Evolutionary conservation across 1,140 invertebrate genomes (phyloP), one percentile per base, ranked within the genome.

Genomic region (Drosophila littoralis): DNA sequence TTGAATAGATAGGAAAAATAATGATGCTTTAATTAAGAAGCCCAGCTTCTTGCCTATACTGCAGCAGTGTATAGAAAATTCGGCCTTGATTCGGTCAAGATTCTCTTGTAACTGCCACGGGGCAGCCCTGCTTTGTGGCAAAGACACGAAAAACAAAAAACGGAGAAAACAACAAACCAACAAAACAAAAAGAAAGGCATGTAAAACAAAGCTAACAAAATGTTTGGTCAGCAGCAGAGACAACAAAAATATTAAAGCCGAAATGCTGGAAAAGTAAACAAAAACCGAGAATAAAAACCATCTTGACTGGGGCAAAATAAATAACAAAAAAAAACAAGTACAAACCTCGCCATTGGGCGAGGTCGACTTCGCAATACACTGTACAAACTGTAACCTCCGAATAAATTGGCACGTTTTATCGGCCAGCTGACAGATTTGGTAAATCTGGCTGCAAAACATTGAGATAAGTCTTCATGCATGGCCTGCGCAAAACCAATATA

Each of bases 211-310:
- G 4, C 32, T 43, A 42, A 57, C 54, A 42, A 57, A 57, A 42
- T 57, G 54, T 58, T 58, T 58, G 55, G 12, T 4, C 28, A 59
- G 42, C 57, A 59, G 28, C 28, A 46, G 42, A 12, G 13, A 17
- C 38, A 51, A 32, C 8, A 58, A 13, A 45, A 45, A 17, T 32
- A 59, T 32, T 13, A 32, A 32, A 58, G 43, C 17, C 52, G 22
- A 43, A 42, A 43, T 40, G 32, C 17, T 22, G 9, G 36, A 36
- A 42, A 42, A 42, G 13, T 40, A 42, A 57, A 48, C 46, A 48
- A 48, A 48, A 48, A 12, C 3, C 5, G 12, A 28, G 38, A 13
- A 57, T 10, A 43, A 28, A 43, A 43, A 58, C 32, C n/a, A 35
- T 43, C 7, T 32, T 15, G 55, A 45, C 32, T 6, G 15, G 33